phyloP scores from a whole-genome alignment of 2,888 invertebrate species.

The Nomada lathburiana region DNA sequence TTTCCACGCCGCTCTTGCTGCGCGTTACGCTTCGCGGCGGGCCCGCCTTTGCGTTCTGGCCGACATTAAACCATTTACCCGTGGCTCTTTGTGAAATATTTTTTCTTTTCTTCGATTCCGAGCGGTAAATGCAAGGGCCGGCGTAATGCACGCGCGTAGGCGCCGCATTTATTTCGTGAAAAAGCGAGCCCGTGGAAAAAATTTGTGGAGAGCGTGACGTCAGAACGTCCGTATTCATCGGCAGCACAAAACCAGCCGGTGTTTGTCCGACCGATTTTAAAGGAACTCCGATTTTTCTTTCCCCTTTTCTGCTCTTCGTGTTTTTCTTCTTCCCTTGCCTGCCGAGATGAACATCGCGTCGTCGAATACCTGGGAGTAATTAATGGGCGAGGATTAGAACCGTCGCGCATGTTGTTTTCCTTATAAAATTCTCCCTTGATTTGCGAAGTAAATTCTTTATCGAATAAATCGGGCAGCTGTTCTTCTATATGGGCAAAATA shows the following conservation, averaged over 20 bases:
- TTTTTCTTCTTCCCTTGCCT: background rate
- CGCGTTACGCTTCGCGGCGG: constrained; percentile 29
- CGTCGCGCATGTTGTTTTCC: no score
- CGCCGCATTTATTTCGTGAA: constrained; percentile 40
- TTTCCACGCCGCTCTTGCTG: constrained; percentile 26
- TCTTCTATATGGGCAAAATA: background rate
- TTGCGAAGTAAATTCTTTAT: background rate
- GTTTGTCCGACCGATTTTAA: constrained; percentile 44
- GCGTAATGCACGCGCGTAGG: constrained; percentile 41
- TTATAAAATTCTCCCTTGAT: background rate
- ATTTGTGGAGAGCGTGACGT: constrained; percentile 38
- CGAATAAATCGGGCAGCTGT: no score
- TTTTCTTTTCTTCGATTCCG: constrained; percentile 48
- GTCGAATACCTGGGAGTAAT: constrained; percentile 21
- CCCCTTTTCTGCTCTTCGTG: background rate
- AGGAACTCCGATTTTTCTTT: constrained; percentile 34
- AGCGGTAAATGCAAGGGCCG: constrained; percentile 34
- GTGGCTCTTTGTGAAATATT: constrained; percentile 43
- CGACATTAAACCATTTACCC: constrained; percentile 57
- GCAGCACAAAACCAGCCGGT: constrained; percentile 40
- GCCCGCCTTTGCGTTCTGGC: constrained; percentile 33
- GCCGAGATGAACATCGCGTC: constrained; percentile 5
- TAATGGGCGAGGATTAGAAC: constrained; percentile 5
- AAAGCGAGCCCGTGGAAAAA: constrained; percentile 25
- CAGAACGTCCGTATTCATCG: constrained; percentile 51